Evolutionary conservation across 2,888 invertebrate species (phyloP), one percentile per base, ranked within the genome.

Genomic region (Alloscopus bannaensis): DNA sequence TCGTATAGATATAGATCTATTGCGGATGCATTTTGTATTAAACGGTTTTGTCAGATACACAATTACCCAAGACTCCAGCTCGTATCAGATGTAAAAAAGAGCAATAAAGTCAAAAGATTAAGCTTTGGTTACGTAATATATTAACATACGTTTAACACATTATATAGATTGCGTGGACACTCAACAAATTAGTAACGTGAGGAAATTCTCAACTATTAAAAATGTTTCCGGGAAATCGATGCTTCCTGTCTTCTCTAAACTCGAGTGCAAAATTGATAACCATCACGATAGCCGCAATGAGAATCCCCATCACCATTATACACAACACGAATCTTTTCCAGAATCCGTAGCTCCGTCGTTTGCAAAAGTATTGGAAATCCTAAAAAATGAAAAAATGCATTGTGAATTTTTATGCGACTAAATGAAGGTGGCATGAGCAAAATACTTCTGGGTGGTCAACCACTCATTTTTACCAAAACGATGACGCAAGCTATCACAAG

Each of bases 341-440:
- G 50, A 66, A 69, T n/a, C 72, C 75, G 45, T 76, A 65, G 45
- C 64, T 76, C 60, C 68, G 47, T 75, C 69, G 47, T 66, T 71
- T 83, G 78, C 76, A 76, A 66, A 66, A 81, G 52, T 73, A 81
- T 45, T 83, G 73, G 71, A 75, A 75, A 59, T 83, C 82, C 82
- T 83, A 57, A 22, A 16, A 62, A 68, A 28, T 13, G 24, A 36
- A 8, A 36, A 55, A n/a, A 70, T 24, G 13, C 36, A 6, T 36
- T 36, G 36, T 36, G 6, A 36, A 13, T 13, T 8, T 13, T 6
- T 36, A 36, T 36, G 36, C 8, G 36, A 36, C 8, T 13, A 36
- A 13, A 36, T 13, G 6, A 36, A 36, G 6, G 36, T 36, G 36
- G 13, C 36, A 36, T 8, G n/a, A n/a, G n/a, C n/a, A n/a, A n/a